Evolutionary conservation across 2,888 invertebrate species (phyloP), one percentile per base, ranked within the genome.

Genomic region (Pinctada fucata): DNA sequence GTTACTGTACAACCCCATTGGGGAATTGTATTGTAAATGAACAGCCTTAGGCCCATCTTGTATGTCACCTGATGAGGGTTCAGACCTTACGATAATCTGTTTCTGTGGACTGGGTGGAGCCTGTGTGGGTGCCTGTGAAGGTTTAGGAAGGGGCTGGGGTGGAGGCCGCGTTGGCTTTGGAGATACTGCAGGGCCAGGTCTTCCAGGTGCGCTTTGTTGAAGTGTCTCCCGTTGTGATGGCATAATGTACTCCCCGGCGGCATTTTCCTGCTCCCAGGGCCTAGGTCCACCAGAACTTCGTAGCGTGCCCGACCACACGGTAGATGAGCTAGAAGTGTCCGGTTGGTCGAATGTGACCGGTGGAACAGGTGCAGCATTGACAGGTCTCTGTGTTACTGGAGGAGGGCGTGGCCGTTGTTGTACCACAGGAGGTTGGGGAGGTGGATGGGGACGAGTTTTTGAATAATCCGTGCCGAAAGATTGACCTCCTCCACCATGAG

Each of bases 11-110:
- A 92, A 84, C 2, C 89, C 89, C 80, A 92, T 87, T 10, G 92
- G 92, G 50, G 91, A 90, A 87, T 92, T 92, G 86, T 92, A 92
- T 88, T 92, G 92, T 76, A 91, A 86, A 83, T 92, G 92, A 49
- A 89, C 89, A 76, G 91, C 87, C 64, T 86, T 85, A 31, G 92
- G 84, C 16, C 80, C 83, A 31, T 72, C 82, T 3, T 75, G 75
- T 65, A 72, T 52, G 72, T 71, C 79, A 66, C 70, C 80, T 71
- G 69, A 52, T 74, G 72, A 76, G 75, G 81, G 81, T 75, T 79
- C 76, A 76, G 85, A 80, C 78, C 82, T 79, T 82, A 75, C 75
- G 79, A 81, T 78, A 83, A 83, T 73, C 82, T 73, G 77, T 71
- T 63, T 71, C 52, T 84, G 83, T 52, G 76, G 80, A 31, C 31